phyloP scores from a whole-genome alignment of 1,140 invertebrate species.

The Bathynomus jamesi region DNA sequence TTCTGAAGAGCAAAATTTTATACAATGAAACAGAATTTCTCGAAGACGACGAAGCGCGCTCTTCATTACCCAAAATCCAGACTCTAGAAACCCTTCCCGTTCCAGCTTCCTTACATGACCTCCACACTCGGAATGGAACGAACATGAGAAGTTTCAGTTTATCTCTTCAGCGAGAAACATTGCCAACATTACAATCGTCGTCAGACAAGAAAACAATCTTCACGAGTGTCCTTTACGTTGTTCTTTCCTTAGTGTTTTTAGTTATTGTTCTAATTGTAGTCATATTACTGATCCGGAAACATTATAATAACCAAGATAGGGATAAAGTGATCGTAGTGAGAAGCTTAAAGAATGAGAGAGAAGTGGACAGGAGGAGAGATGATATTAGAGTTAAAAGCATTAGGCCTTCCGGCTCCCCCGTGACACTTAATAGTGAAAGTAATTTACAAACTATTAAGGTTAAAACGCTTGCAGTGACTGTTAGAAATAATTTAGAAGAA shows the following conservation, averaged over 20 bases:
- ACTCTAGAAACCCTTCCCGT: conserved; percentile 8
- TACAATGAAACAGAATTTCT: too few species aligned
- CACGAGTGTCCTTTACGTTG: conserved; percentile 24
- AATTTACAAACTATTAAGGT: conserved; percentile 35
- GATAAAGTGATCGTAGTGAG: conserved; percentile 34
- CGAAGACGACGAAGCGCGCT: too few species aligned
- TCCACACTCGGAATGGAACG: conserved; percentile 27
- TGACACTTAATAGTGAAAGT: conserved; percentile 36
- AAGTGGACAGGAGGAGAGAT: conserved; percentile 29
- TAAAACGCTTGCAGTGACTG: conserved; percentile 35
- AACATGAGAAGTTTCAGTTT: conserved; percentile 30
- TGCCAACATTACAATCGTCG: background rate
- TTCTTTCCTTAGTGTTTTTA: conserved; percentile 18
- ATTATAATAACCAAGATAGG: conserved; percentile 24
- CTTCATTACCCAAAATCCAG: background rate
- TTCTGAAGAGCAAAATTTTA: too few species aligned
- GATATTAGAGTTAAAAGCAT: conserved; percentile 18
- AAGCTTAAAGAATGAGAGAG: conserved; percentile 33
- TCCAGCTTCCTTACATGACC: conserved; percentile 22
- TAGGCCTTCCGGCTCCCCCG: conserved; percentile 21
- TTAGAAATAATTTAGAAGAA: conserved; percentile 37
- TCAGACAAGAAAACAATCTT: conserved; percentile 10
- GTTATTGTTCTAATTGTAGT: conserved; percentile 22
- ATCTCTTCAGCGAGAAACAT: background rate
- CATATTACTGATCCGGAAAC: conserved; percentile 19